phyloP scores from a whole-genome alignment of 1,140 invertebrate species.

The Micrasema minimum region DNA sequence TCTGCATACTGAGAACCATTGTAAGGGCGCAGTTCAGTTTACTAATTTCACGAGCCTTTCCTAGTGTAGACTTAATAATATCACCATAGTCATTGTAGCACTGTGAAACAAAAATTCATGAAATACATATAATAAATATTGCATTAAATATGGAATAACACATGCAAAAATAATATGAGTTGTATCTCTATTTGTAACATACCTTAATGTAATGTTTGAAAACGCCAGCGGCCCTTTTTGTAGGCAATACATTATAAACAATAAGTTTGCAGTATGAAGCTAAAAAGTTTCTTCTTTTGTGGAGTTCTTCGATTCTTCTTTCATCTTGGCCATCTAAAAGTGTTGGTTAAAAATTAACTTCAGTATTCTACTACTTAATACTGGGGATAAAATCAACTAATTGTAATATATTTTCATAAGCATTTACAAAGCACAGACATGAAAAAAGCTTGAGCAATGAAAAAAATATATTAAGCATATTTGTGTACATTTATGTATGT shows the following conservation, averaged over 20 bases:
- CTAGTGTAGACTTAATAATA: slow-evolving; percentile 97
- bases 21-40: slow-evolving; percentile 96
- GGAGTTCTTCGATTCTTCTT: slow-evolving; percentile 93
- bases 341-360: too few species aligned
- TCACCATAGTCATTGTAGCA: slow-evolving; percentile 99
- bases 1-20: slow-evolving; percentile 91
- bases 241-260: slow-evolving; percentile 96
- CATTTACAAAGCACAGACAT: too few species aligned
- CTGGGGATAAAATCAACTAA: background rate
- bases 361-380: too few species aligned
- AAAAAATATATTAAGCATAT: background rate
- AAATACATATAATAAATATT: slow-evolving; percentile 32
- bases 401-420: background rate
- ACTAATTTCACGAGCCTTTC: slow-evolving; percentile 97
- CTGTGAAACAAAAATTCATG: slow-evolving; percentile 65
- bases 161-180: background rate
- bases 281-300: slow-evolving; percentile 95
- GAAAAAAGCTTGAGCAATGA: background rate
- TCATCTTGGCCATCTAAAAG: slow-evolving; percentile 85
- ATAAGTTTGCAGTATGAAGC: slow-evolving; percentile 98
- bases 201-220: slow-evolving; percentile 98
- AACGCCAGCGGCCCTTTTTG: slow-evolving; percentile 91
- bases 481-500: too few species aligned
- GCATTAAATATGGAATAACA: background rate
- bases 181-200: slow-evolving; percentile 22